phyloP scores from a whole-genome alignment of 2,113 vertebrate species.

The Oreotragus oreotragus region DNA sequence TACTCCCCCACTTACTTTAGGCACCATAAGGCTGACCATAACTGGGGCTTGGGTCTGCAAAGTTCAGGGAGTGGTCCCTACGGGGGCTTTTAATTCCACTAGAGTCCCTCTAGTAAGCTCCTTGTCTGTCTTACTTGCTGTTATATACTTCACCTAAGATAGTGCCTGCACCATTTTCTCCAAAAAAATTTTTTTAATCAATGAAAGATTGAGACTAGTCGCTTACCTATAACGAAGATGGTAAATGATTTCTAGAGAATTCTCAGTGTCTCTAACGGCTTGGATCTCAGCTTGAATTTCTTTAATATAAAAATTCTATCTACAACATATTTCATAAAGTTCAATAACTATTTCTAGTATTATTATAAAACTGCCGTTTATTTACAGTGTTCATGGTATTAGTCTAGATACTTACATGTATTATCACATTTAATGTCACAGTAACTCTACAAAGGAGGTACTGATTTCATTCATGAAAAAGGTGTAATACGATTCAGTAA shows the following conservation, averaged over 20 bases:
- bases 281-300: background rate
- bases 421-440: background rate
- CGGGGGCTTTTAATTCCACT: background rate
- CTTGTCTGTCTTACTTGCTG: background rate
- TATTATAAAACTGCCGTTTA: background rate
- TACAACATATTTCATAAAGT: background rate
- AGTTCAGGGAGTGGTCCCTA: background rate
- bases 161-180: background rate
- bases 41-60: background rate
- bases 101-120: background rate
- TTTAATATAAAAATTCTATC: background rate
- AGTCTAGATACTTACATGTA: background rate
- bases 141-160: background rate
- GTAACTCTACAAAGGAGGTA: background rate
- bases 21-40: background rate
- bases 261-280: background rate
- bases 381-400: background rate
- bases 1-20: background rate
- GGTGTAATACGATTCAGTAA: background rate
- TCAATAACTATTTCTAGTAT: background rate
- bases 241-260: background rate
- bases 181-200: background rate
- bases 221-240: background rate
- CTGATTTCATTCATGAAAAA: conserved; percentile 13
- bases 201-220: background rate